phyloP scores from a whole-genome alignment of 1,140 invertebrate species.

The Anastrepha ludens region DNA sequence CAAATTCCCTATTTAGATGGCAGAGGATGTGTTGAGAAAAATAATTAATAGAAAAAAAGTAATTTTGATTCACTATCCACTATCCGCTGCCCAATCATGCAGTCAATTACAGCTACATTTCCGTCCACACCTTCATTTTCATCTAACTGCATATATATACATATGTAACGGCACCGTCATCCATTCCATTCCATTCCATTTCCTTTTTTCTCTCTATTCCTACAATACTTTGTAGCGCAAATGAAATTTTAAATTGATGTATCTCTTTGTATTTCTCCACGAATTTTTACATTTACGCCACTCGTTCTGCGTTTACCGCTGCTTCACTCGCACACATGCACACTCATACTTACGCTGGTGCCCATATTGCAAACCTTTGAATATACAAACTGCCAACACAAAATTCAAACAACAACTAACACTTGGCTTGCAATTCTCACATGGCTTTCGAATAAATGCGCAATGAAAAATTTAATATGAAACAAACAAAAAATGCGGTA shows the following conservation, averaged over 20 bases:
- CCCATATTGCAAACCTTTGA: neutral
- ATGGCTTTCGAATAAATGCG: constrained; percentile 36
- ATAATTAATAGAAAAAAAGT: neutral
- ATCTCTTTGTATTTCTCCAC: neutral
- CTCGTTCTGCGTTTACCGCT: neutral
- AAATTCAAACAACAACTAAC: neutral
- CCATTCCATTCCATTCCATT: neutral
- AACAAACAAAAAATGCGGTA: neutral
- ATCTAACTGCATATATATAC: neutral
- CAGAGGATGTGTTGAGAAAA: neutral
- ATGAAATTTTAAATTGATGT: constrained; percentile 23
- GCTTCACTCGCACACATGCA: neutral
- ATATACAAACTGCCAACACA: neutral
- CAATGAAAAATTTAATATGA: neutral
- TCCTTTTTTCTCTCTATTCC: neutral
- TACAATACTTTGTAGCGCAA: neutral
- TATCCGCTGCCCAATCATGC: neutral
- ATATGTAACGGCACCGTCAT: neutral
- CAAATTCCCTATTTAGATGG: constrained; percentile 18
- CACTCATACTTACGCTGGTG: neutral
- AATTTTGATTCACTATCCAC: neutral
- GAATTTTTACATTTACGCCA: neutral
- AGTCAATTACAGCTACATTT: neutral
- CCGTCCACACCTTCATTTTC: neutral
- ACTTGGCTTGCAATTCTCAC: constrained; percentile 14